Percentiles rank a stretch among this genome's conserved stretches.
Evolutionary conservation across 2,113 vertebrate genomes (phyloP).

Genomic region (Neoarius graeffei): DNA sequence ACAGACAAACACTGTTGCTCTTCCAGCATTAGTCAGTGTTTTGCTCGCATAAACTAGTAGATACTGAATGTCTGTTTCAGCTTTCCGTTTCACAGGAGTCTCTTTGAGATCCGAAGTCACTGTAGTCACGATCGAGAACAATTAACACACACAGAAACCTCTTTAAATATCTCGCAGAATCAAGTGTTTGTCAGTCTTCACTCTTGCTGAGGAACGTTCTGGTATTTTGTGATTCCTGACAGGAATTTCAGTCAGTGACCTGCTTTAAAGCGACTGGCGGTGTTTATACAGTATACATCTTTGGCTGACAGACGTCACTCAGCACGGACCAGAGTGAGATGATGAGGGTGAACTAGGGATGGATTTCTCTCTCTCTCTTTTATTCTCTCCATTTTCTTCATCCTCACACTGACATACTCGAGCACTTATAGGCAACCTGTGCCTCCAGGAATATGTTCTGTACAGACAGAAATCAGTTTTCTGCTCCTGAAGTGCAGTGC

Average conservation of each 20-base stretch:
- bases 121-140: too few relatives aligned
- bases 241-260: not conserved
- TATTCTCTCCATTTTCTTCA: not conserved
- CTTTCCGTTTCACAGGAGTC: too few relatives aligned
- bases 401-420: not conserved
- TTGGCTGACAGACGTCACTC: too few relatives aligned
- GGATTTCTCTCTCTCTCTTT: not conserved
- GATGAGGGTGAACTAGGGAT: not conserved
- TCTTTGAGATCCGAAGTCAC: too few relatives aligned
- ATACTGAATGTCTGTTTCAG: too few relatives aligned
- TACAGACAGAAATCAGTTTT: conserved; percentile 37
- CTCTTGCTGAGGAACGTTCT: not conserved
- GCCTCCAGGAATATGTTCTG: conserved; percentile 22
- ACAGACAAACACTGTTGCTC: not conserved
- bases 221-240: not conserved
- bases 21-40: too few relatives aligned
- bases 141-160: not conserved
- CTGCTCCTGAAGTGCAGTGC: conserved; percentile 25
- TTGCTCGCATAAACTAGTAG: too few relatives aligned
- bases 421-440: conserved; percentile 47
- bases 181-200: not conserved
- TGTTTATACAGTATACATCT: too few relatives aligned
- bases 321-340: not conserved
- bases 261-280: too few relatives aligned
- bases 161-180: not conserved